These are phyloP conservation scores for Tympanoctomys barrerae DNA, from an alignment of 2,797 vertebrate genomes.

Conservation along the genomic window DNA sequence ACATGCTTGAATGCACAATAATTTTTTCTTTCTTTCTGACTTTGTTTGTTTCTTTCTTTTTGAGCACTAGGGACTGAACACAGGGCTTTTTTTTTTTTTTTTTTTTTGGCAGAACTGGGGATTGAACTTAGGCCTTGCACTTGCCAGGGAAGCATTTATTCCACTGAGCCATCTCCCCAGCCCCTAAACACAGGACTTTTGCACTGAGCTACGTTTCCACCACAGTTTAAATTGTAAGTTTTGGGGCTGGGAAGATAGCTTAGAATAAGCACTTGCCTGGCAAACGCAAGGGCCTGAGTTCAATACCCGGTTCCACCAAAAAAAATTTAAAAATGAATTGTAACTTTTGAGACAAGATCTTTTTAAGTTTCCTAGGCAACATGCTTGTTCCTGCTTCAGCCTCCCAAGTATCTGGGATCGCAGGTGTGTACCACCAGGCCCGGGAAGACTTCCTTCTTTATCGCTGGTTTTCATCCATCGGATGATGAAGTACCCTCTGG, in stretches of 20 bases:
- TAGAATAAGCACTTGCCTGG: no score
- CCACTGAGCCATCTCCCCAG: no score
- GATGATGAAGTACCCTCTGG: neutral
- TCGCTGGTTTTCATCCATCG: neutral
- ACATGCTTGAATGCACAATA: neutral
- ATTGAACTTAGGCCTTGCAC: no score
- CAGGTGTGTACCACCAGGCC: neutral
- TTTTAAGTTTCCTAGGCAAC: neutral
- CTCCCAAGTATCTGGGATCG: neutral
- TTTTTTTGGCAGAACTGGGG: no score
- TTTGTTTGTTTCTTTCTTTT: neutral
- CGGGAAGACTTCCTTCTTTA: neutral
- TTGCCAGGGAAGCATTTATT: no score
- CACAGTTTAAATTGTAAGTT: neutral
- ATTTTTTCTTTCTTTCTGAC: neutral
- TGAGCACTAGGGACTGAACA: neutral
- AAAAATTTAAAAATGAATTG: neutral
- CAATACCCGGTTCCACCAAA: no score
- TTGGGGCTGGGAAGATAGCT: no score
- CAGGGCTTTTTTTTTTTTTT: no score
- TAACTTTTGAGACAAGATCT: neutral
- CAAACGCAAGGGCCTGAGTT: no score
- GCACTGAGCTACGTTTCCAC: no score
- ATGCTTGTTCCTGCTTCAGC: neutral
- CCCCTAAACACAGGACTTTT: neutral